Base-by-base conservation (phyloP, 1,140 invertebrate species). In the Heliconius hewitsoni region DNA sequence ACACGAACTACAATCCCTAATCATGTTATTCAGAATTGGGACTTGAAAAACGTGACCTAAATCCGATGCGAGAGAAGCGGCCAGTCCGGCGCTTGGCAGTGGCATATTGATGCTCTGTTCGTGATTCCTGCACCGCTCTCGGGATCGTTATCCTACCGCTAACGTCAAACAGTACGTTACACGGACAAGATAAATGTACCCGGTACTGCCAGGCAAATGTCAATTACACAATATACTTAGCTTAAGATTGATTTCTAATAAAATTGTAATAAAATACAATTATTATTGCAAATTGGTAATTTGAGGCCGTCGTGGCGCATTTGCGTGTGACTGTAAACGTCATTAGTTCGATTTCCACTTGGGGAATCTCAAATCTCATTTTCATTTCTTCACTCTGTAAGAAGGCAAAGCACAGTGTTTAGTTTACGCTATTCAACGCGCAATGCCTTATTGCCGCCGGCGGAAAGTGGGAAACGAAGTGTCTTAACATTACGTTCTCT, bases 11-110 rank as follows among this genome's bases (percentile, higher is more conserved):
- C 60, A 66, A 66, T 66, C 27, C n/a, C 60, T 66, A 66, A 30
- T 66, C 60, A 30, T 66, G 60, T 30, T 66, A 66, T 66, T 30
- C 60, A 30, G 60, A 60, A 60, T 60, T 60, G 19, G n/a, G n/a
- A 23, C n/a, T 23, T 60, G 55, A 60, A 75, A 75, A 66, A 66
- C 46, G 55, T 60, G 74, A 75, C 74, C 74, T 75, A 75, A 39
- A 75, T 75, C 55, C 23, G 16, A 39, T 11, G 16, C 74, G 55
- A 42, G 52, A 57, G 34, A 60, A 9, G 18, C 73, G 34, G 60
- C 11, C 60, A 30, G 23, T 66, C 18, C 74, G 74, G 34, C 30
- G 30, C 18, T 23, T 66, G 74, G 74, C 55, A 66, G n/a, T 60
- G 30, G 34, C 27, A 55, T 60, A 60, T 66, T 66, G 55, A 34